Evolutionary conservation across 2,113 vertebrate species (phyloP).

Genomic region (Mirza zaza): DNA sequence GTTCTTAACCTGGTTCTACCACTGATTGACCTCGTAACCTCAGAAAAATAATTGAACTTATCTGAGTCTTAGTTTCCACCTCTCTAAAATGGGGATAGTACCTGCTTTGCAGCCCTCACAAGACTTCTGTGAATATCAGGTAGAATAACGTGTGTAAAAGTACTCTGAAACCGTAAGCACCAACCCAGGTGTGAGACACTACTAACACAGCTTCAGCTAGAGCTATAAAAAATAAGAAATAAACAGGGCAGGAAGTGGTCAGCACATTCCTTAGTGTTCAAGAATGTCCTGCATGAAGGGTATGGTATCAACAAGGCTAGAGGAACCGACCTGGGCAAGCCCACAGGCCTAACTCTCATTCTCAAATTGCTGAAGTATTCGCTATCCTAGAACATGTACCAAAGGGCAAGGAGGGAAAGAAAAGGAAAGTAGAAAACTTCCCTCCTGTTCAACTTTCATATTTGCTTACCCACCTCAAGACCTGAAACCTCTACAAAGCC

Average conservation of each 20-base stretch:
- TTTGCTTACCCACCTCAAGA: slow-evolving; percentile 86
- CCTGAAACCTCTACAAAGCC: slow-evolving; percentile 83
- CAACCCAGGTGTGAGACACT: neutral
- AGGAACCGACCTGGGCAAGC: neutral
- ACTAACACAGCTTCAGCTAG: neutral
- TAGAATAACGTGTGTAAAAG: neutral
- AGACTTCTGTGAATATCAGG: neutral
- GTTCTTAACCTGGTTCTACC: neutral
- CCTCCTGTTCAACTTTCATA: neutral
- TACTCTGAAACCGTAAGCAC: neutral
- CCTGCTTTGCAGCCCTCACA: neutral
- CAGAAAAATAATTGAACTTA: neutral
- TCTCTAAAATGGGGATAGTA: neutral
- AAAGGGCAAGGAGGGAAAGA: neutral
- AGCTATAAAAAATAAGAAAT: neutral
- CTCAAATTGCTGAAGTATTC: neutral
- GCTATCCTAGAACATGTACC: neutral
- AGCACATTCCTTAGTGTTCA: neutral
- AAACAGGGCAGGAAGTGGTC: neutral
- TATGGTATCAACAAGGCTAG: neutral
- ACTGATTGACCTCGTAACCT: neutral
- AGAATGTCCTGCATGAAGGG: neutral
- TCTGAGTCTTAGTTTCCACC: neutral
- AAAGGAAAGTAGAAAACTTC: neutral
- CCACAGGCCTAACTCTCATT: neutral